Percentiles rank a stretch among this genome's conserved stretches.
These are phyloP conservation scores for Napeogenes sylphis DNA, from an alignment of 2,888 invertebrate genomes.

Conservation along the genomic window DNA sequence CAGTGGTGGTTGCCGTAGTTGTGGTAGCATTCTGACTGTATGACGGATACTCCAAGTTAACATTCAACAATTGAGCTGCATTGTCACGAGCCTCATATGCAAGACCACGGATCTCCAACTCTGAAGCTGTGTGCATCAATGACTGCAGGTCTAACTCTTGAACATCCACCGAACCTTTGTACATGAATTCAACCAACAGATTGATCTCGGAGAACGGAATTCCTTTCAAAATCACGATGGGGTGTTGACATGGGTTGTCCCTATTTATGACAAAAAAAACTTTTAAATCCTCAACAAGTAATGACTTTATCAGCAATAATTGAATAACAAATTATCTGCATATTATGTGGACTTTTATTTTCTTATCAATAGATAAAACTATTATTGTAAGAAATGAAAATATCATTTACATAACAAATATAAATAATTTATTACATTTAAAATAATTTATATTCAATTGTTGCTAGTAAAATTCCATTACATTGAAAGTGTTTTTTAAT, in stretches of 20 bases:
- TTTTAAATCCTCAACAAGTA: constrained; percentile 21
- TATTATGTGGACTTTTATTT: constrained; percentile 30
- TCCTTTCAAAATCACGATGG: constrained; percentile 83
- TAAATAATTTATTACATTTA: constrained; percentile 12
- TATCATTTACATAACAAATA: constrained; percentile 31
- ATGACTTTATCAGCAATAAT: constrained; percentile 29
- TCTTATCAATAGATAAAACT: constrained; percentile 39
- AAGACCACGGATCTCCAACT: constrained; percentile 81
- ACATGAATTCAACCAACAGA: constrained; percentile 83
- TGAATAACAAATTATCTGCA: constrained; percentile 31
- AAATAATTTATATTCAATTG: constrained; percentile 9
- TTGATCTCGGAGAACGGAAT: constrained; percentile 82
- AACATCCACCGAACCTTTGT: constrained; percentile 83
- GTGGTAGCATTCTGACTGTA: constrained; percentile 52
- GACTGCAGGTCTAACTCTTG: constrained; percentile 80
- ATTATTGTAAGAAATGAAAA: constrained; percentile 25
- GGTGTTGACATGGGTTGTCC: constrained; percentile 85
- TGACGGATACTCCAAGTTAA: constrained; percentile 72
- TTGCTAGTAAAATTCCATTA: constrained; percentile 7
- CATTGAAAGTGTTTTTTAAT: constrained; percentile 4
- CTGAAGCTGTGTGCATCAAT: constrained; percentile 81
- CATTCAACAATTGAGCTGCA: constrained; percentile 74
- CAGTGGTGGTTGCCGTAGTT: constrained; percentile 36
- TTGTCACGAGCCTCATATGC: constrained; percentile 79
- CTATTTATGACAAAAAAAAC: constrained; percentile 38